Base-by-base conservation (phyloP, 2,797 vertebrate genomes). In the Enteromius unitaeniatus region DNA sequence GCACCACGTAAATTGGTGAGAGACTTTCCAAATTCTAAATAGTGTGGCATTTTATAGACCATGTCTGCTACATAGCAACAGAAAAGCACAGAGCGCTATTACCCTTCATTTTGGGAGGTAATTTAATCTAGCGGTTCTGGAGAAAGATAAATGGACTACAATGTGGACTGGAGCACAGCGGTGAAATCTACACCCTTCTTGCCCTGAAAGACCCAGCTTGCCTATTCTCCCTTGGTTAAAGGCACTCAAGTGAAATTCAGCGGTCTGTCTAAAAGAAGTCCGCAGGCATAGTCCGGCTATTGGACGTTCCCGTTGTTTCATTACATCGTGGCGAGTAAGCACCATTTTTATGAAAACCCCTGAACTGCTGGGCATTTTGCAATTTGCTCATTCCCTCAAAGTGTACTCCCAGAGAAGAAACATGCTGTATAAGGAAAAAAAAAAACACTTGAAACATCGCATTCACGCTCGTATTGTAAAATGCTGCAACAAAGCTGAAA, bases 31-130 rank as follows among this genome's bases (percentile, higher is more conserved):
- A 49, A 62, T 60, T 60, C 21, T 19, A 62, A 34, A 68, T 21
- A n/a, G 72, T n/a, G 47, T n/a, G 19, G 26, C 42, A 64, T 73
- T 73, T 82, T 74, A 74, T 74, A 81, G 42, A 49, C 55, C n/a
- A 37, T 75, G 45, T 55, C 47, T 31, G 62, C 47, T 31, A 28
- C 60, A 76, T 37, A 21, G 64, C 74, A 64, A 75, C 47, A 62
- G 37, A 60, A 34, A 49, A 83, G 64, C 65, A 60, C 51, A 69
- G 65, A 83, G 65, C 7, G 0, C 51, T 34, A 83, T 83, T 69
- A 49, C 26, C 82, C 75, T 83, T 83, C 74, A 78, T 62, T 83
- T 62, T 70, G 53, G 34, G 51, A 83, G 51, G 82, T 70, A 84
- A 84, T 78, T 84, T 53, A 84, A 77, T 68, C 73, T 75, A 68